Conservation (phyloP, 2,797 vertebrate species). For the Telmatherina bonti region DNA sequence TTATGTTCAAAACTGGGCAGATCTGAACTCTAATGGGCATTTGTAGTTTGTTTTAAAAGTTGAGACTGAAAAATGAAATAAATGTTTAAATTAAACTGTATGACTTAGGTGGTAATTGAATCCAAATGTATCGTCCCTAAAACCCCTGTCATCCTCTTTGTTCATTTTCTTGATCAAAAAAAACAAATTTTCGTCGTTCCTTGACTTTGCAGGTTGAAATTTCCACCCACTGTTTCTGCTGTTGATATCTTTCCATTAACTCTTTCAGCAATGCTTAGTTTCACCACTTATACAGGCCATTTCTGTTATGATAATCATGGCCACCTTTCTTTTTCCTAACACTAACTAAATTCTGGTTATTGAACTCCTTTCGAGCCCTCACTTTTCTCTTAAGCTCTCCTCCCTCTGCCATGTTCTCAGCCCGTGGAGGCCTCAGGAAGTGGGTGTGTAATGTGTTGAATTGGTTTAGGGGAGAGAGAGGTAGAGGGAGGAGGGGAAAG, state of each 20-base stretch:
- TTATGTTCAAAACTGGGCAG: constrained; percentile 18
- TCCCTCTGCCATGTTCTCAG: constrained; percentile 47
- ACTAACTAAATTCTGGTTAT: constrained; percentile 17
- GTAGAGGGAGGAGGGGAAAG: constrained; percentile 85
- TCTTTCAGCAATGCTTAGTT: constrained; percentile 9
- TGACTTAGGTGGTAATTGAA: constrained; percentile 3
- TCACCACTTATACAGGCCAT: background rate
- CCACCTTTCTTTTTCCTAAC: constrained; percentile 7
- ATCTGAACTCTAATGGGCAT: constrained; percentile 11
- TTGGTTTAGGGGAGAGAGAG: constrained; percentile 67
- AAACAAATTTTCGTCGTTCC: constrained; percentile 15
- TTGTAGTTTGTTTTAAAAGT: constrained; percentile 6
- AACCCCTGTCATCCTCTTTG: background rate
- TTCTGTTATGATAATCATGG: background rate
- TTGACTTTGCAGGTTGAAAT: constrained; percentile 17
- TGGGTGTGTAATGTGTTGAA: constrained; percentile 87
- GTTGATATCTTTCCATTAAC: constrained; percentile 13
- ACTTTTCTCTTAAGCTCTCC: constrained; percentile 31
- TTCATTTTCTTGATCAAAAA: background rate
- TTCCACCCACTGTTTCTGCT: constrained; percentile 6
- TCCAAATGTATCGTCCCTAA: constrained; percentile 15
- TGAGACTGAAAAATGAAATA: constrained; percentile 6
- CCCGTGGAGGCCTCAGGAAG: constrained; percentile 89
- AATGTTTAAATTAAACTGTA: constrained; percentile 29
- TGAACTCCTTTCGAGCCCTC: constrained; percentile 7